Conservation (phyloP, 2,113 vertebrate genomes). For the Vulpes vulpes region DNA sequence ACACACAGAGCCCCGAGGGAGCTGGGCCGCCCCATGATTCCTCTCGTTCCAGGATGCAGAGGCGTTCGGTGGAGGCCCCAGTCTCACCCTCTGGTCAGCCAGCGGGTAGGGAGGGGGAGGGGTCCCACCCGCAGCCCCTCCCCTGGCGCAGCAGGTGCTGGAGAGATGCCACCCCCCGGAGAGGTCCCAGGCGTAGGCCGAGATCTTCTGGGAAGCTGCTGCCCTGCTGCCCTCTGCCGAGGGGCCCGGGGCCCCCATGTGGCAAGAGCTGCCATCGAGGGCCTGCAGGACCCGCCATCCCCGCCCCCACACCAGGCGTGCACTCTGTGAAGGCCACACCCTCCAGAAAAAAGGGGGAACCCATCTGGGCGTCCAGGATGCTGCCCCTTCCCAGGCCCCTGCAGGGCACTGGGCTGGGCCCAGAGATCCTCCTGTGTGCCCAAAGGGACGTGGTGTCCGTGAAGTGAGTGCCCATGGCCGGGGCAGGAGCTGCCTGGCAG, state of each 20-base stretch:
- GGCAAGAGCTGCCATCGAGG: background rate
- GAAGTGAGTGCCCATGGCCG: fast-evolving
- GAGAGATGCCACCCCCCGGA: background rate
- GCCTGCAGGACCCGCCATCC: background rate
- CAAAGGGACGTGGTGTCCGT: fast-evolving
- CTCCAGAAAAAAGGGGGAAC: too few relatives aligned
- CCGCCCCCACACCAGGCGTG: background rate
- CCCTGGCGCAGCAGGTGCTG: background rate
- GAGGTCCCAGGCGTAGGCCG: background rate
- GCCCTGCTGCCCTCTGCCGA: background rate
- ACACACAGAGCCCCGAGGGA: background rate
- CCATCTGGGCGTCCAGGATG: background rate
- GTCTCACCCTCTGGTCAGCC: too few relatives aligned
- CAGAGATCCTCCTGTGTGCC: background rate
- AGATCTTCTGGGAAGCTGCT: background rate
- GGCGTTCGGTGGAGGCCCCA: background rate
- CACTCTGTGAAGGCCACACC: background rate
- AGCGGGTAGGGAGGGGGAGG: background rate
- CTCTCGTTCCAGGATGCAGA: fast-evolving
- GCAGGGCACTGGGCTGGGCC: background rate
- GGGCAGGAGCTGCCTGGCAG: background rate
- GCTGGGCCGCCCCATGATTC: background rate
- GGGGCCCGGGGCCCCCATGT: background rate
- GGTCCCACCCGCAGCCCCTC: background rate
- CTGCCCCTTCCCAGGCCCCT: too few relatives aligned